These are phyloP conservation scores for Pinna nobilis DNA, from an alignment of 1,140 invertebrate genomes.

Conservation along the genomic window DNA sequence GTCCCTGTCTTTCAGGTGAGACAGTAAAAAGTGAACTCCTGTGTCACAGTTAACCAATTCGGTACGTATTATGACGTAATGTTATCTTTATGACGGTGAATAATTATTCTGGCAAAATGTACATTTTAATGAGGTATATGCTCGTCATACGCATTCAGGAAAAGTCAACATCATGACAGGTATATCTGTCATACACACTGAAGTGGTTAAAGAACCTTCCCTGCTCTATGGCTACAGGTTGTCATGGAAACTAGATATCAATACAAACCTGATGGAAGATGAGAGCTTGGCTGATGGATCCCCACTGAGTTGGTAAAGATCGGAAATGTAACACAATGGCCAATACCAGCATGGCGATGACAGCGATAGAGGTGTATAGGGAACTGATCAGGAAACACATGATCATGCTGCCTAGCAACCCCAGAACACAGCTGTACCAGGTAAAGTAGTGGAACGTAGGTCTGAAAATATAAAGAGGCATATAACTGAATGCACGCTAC, in stretches of 20 bases:
- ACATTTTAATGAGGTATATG: too few relatives aligned
- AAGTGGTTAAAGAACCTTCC: background rate
- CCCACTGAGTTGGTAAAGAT: constrained; percentile 93
- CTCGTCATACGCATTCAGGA: too few relatives aligned
- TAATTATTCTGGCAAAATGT: too few relatives aligned
- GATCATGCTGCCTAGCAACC: constrained; percentile 88
- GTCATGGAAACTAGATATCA: too few relatives aligned
- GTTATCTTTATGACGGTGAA: too few relatives aligned
- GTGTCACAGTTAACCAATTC: too few relatives aligned
- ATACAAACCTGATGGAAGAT: constrained; percentile 95
- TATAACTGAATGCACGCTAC: too few relatives aligned
- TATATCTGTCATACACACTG: background rate
- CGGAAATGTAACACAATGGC: constrained; percentile 93
- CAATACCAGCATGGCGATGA: constrained; percentile 89
- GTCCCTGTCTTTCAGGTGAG: too few relatives aligned
- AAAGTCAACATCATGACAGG: background rate
- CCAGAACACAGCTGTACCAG: constrained; percentile 93
- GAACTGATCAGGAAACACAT: constrained; percentile 98
- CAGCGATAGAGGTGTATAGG: constrained; percentile 90
- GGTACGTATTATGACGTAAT: too few relatives aligned
- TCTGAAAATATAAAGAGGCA: constrained; percentile 76
- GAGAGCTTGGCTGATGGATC: constrained; percentile 97
- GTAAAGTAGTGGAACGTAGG: constrained; percentile 98
- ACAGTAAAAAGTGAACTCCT: too few relatives aligned
- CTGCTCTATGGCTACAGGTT: background rate